phyloP scores from a whole-genome alignment of 1,140 invertebrate species.

The Ganaspis sp. region DNA sequence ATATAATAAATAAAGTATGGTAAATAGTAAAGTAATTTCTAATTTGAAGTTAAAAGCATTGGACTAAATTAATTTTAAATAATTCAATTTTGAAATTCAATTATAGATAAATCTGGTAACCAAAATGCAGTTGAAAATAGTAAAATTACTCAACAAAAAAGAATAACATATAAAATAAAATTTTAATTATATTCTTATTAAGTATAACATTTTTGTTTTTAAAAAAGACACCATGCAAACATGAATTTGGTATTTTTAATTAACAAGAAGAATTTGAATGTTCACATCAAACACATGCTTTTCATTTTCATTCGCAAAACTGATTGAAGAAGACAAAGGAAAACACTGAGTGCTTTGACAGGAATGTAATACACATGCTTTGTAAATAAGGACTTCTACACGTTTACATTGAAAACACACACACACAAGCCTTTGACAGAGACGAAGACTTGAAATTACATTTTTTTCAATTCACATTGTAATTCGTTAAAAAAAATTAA shows the following conservation, averaged over 20 bases:
- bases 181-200: no score
- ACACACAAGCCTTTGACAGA: not conserved
- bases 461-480: not conserved
- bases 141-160: no score
- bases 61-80: no score
- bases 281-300: not conserved
- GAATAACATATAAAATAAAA: no score
- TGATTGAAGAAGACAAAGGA: not conserved
- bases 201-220: not conserved
- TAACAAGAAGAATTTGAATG: not conserved
- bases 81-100: no score
- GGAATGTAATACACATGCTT: constrained; percentile 25
- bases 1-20: no score
- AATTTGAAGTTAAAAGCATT: no score
- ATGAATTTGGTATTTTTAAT: not conserved
- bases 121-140: no score
- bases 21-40: no score
- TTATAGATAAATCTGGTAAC: no score
- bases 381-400: not conserved
- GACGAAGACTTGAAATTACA: not conserved
- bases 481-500: not conserved
- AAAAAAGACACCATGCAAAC: not conserved
- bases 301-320: not conserved
- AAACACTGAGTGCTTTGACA: not conserved
- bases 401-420: not conserved